phyloP scores from a whole-genome alignment of 2,888 invertebrate species.

The Conistra vaccinii region DNA sequence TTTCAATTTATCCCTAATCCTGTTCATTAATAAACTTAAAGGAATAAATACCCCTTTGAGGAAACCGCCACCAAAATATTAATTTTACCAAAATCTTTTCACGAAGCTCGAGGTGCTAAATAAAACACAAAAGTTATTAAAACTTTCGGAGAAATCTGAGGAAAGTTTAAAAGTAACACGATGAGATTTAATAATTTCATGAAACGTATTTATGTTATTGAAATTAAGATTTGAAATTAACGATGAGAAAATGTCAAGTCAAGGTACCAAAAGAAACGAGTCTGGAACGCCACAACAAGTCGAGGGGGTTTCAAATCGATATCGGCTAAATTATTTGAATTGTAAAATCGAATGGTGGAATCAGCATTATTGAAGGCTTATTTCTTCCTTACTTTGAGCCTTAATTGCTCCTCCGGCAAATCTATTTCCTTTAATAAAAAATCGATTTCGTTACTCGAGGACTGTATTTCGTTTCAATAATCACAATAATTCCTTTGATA shows the following conservation, averaged over 20 bases:
- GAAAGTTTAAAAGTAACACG: constrained; percentile 59
- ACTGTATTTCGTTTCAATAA: constrained; percentile 64
- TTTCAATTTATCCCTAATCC: constrained; percentile 56
- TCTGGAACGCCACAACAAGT: constrained; percentile 6
- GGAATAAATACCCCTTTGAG: constrained; percentile 55
- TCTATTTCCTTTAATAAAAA: constrained; percentile 59
- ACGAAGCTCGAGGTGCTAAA: constrained; percentile 59
- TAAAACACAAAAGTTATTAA: constrained; percentile 66
- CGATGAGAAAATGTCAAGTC: constrained; percentile 25
- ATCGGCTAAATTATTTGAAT: constrained; percentile 52
- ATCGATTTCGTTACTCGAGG: constrained; percentile 43
- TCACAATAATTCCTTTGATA: constrained; percentile 69
- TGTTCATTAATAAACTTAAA: constrained; percentile 60
- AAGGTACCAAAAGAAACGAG: constrained; percentile 17
- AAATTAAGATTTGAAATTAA: constrained; percentile 50
- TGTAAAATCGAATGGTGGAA: constrained; percentile 52
- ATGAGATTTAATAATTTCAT: constrained; percentile 57
- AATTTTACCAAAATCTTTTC: constrained; percentile 60
- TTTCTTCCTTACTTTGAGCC: constrained; percentile 56
- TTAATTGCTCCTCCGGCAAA: constrained; percentile 64
- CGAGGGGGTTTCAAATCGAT: constrained; percentile 48
- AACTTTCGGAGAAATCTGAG: constrained; percentile 51
- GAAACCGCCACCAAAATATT: constrained; percentile 51
- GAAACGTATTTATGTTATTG: constrained; percentile 60
- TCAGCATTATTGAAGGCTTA: constrained; percentile 64